phyloP scores from a whole-genome alignment of 2,113 vertebrate genomes.

The Rhipidura dahli region DNA sequence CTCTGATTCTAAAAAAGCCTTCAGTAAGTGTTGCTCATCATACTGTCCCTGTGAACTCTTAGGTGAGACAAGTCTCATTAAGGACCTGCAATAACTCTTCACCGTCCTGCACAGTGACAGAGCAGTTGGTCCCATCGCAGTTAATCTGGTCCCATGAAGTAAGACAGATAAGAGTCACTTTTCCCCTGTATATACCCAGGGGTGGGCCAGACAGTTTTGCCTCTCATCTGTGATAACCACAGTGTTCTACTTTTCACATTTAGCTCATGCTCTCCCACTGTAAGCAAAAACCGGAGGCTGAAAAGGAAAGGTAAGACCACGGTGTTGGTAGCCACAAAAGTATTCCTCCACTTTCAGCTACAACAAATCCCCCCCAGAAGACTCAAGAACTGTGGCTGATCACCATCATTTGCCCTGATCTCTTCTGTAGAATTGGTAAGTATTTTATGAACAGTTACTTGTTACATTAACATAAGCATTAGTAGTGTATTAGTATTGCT shows the following conservation, averaged over 20 bases:
- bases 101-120: not conserved
- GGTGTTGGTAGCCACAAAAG: not conserved
- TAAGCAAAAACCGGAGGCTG: not conserved
- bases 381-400: not conserved
- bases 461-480: not conserved
- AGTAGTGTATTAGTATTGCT: not conserved
- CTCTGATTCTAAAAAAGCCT: not conserved
- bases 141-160: not conserved
- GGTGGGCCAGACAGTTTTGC: not conserved
- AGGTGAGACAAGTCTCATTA: accelerated
- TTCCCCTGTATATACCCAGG: not conserved
- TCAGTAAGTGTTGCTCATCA: not conserved
- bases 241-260: not conserved
- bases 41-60: not conserved
- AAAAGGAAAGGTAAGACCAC: not conserved
- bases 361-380: not conserved
- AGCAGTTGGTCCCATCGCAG: not conserved
- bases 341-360: not conserved
- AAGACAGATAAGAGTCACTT: not conserved
- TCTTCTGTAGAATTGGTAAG: not conserved
- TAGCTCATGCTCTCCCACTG: not conserved
- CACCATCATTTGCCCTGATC: not conserved
- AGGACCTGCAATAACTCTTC: not conserved
- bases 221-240: not conserved
- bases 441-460: not conserved